A percentile compares a stretch with the other conserved stretches of the same genome.
phyloP scores from a whole-genome alignment of 2,113 vertebrate species.

The Miniopterus natalensis region DNA sequence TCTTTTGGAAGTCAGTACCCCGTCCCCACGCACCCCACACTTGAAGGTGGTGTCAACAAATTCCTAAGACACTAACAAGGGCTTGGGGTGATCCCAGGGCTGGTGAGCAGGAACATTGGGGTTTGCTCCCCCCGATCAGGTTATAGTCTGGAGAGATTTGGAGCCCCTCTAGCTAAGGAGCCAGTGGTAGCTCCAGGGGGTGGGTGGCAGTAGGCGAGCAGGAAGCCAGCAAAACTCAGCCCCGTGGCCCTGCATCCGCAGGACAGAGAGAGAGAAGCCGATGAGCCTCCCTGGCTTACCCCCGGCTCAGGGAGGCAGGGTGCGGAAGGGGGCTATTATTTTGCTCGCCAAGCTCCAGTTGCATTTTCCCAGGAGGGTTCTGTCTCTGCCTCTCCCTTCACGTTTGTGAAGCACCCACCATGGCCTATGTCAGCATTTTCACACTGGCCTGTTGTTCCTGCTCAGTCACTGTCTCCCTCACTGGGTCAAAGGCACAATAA shows the following conservation, averaged over 20 bases:
- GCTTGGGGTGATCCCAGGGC: not conserved
- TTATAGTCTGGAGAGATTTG: not conserved
- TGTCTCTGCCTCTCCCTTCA: not conserved
- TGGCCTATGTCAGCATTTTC: not conserved
- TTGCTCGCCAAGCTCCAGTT: not conserved
- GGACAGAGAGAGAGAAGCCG: not conserved
- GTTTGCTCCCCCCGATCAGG: not conserved
- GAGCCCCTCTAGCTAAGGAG: not conserved
- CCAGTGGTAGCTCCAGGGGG: not conserved
- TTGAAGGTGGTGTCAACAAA: accelerated
- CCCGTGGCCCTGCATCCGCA: not conserved
- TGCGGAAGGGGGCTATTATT: not conserved
- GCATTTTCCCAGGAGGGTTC: accelerated
- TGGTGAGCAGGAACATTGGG: not conserved
- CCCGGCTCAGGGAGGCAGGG: not conserved
- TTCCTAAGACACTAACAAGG: not conserved
- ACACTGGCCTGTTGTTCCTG: not conserved
- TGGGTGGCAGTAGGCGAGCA: not conserved
- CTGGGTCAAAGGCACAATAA: not conserved
- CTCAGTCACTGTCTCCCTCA: not conserved
- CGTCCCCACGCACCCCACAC: not conserved
- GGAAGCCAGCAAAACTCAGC: not conserved
- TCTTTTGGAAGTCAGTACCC: not conserved
- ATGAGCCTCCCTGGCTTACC: too few species aligned
- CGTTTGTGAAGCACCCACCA: not conserved